phyloP scores from a whole-genome alignment of 2,113 vertebrate genomes.

The Brachypteracias leptosomus region DNA sequence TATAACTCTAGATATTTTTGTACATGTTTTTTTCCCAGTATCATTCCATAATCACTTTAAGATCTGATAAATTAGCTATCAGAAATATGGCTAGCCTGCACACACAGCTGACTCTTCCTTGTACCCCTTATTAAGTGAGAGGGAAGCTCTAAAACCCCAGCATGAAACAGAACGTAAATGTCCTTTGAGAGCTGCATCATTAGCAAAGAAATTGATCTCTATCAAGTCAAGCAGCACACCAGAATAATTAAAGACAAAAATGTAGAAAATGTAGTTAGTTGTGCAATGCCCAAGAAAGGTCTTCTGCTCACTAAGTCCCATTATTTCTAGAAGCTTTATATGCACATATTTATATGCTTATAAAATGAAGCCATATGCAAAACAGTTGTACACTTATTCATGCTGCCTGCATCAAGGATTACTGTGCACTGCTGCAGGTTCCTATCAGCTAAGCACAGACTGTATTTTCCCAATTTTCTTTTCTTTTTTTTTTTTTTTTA shows the following conservation, averaged over 20 bases:
- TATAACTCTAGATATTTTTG: neutral
- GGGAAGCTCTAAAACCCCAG: neutral
- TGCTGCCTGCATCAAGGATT: neutral
- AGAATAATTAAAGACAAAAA: neutral
- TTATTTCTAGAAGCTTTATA: neutral
- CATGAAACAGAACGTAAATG: neutral
- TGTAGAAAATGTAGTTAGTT: accelerated
- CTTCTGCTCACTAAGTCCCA: neutral
- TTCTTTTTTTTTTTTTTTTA: neutral
- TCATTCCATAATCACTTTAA: neutral
- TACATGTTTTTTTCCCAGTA: neutral
- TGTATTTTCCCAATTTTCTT: too few relatives aligned
- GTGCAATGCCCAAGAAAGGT: neutral
- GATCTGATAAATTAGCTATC: neutral
- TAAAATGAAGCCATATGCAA: neutral
- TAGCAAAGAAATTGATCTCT: neutral
- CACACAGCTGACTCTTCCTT: neutral
- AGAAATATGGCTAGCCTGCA: neutral
- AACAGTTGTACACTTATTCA: neutral
- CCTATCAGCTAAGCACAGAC: neutral
- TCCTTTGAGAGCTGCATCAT: neutral
- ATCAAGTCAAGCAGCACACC: neutral
- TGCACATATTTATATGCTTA: accelerated
- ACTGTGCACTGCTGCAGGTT: neutral
- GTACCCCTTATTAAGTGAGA: neutral